A percentile compares a stretch with the other conserved stretches of the same genome.
Conservation (phyloP, 2,888 invertebrate genomes). For the Andrena praecox region DNA sequence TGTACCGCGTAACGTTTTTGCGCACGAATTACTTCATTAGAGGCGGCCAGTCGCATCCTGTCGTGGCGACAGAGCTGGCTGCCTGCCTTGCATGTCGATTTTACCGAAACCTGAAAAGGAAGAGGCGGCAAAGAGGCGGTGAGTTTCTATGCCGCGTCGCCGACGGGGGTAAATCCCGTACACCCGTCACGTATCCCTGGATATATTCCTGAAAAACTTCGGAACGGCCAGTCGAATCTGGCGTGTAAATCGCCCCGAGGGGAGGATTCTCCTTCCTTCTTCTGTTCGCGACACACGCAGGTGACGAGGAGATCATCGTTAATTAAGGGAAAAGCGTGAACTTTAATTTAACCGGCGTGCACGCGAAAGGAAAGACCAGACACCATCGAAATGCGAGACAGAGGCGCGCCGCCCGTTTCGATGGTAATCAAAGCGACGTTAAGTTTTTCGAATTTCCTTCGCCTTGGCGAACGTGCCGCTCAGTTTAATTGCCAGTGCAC, state of each 20-base stretch:
- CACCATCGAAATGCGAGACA: neutral
- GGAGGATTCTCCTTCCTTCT: neutral
- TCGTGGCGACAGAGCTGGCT: constrained; percentile 56
- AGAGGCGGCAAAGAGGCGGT: constrained; percentile 65
- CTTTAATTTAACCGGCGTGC: constrained; percentile 33
- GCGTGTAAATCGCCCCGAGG: constrained; percentile 55
- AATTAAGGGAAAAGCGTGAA: constrained; percentile 51
- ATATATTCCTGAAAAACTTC: constrained; percentile 57
- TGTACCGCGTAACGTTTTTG: constrained; percentile 77
- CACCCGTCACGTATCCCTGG: constrained; percentile 59
- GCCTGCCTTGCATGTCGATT: constrained; percentile 79
- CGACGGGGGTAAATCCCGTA: constrained; percentile 47
- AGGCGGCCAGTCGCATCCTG: constrained; percentile 69
- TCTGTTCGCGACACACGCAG: constrained; percentile 7
- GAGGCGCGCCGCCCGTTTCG: neutral
- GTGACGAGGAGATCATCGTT: constrained; percentile 53
- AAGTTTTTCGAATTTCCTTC: constrained; percentile 20
- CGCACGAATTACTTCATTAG: constrained; percentile 82
- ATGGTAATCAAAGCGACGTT: constrained; percentile 3
- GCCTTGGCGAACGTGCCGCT: neutral
- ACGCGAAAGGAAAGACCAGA: constrained; percentile 23
- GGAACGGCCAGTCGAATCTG: constrained; percentile 61
- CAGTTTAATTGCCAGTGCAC: constrained; percentile 37
- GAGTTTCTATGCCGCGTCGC: constrained; percentile 54
- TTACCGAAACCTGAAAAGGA: constrained; percentile 75